These are phyloP conservation scores for Cephalotes varians DNA, from an alignment of 2,888 invertebrate species.

Conservation along the genomic window DNA sequence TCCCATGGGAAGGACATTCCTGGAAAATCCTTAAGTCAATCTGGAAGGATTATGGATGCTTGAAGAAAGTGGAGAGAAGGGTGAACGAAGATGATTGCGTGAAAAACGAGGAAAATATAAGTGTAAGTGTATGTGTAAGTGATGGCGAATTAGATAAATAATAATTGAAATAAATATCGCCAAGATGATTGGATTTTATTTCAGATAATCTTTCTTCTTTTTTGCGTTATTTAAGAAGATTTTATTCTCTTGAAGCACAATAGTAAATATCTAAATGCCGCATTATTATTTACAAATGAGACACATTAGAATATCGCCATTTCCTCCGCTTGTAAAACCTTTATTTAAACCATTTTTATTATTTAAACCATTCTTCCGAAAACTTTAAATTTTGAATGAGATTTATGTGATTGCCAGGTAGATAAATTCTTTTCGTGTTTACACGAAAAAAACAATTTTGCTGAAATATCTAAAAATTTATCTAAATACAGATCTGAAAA, in stretches of 20 bases:
- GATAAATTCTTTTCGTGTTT: too few species aligned
- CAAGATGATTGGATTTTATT: neutral
- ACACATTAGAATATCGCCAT: neutral
- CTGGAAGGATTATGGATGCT: slow-evolving; percentile 58
- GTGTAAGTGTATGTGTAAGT: neutral
- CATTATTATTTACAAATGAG: neutral
- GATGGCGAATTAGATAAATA: slow-evolving; percentile 34
- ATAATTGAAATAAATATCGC: slow-evolving; percentile 16
- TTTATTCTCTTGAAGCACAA: neutral
- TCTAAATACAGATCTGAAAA: too few species aligned
- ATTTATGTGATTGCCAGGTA: too few species aligned
- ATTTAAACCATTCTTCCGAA: neutral
- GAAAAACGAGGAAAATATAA: neutral
- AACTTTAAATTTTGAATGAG: neutral
- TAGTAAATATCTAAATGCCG: neutral
- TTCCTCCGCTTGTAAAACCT: neutral
- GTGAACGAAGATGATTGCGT: neutral
- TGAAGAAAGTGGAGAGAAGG: neutral
- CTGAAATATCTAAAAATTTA: too few species aligned
- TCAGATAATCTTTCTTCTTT: neutral
- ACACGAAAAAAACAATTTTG: too few species aligned
- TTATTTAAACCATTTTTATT: too few species aligned
- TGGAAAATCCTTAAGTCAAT: slow-evolving; percentile 65
- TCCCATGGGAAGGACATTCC: slow-evolving; percentile 44
- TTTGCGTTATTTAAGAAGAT: neutral